These are phyloP conservation scores for Pelodiscus sinensis DNA, from an alignment of 2,113 vertebrate genomes.

Conservation along the genomic window DNA sequence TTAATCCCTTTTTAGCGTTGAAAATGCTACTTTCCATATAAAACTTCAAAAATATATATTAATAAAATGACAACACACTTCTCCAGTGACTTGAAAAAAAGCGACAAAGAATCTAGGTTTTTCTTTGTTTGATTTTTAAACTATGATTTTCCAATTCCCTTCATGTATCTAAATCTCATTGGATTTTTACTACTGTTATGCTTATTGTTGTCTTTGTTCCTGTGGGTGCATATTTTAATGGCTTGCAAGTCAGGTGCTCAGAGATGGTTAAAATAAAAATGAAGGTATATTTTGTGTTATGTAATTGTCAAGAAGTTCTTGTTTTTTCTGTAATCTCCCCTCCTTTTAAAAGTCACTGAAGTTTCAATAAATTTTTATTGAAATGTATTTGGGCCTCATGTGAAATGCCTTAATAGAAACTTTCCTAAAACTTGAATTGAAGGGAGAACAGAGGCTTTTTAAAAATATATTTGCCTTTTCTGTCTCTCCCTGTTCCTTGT, in stretches of 20 bases:
- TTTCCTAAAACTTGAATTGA: constrained; percentile 24
- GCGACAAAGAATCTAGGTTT: constrained; percentile 26
- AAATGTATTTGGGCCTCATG: constrained; percentile 73
- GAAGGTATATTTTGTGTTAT: constrained; percentile 93
- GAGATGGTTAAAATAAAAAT: constrained; percentile 82
- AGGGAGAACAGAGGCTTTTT: constrained; percentile 16
- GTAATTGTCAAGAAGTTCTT: constrained; percentile 84
- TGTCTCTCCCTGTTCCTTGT: background rate
- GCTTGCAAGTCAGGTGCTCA: constrained; percentile 74
- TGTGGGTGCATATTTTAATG: constrained; percentile 67
- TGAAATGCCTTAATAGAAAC: constrained; percentile 60
- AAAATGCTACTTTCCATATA: constrained; percentile 72
- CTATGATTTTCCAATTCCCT: constrained; percentile 63
- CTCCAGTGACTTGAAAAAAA: constrained; percentile 81
- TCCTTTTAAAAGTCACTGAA: constrained; percentile 87
- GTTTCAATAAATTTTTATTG: constrained; percentile 93
- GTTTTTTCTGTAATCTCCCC: constrained; percentile 81
- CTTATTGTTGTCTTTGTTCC: constrained; percentile 65
- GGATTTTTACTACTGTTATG: constrained; percentile 72
- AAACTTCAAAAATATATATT: constrained; percentile 23
- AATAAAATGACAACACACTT: constrained; percentile 80
- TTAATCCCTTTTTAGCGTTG: constrained; percentile 79
- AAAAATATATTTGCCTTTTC: background rate
- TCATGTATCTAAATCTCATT: constrained; percentile 64
- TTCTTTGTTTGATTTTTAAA: constrained; percentile 52